Evolutionary conservation across 2,888 invertebrate genomes (phyloP), one percentile per base, ranked within the genome.

Genomic region (Synergus laeviventris): DNA sequence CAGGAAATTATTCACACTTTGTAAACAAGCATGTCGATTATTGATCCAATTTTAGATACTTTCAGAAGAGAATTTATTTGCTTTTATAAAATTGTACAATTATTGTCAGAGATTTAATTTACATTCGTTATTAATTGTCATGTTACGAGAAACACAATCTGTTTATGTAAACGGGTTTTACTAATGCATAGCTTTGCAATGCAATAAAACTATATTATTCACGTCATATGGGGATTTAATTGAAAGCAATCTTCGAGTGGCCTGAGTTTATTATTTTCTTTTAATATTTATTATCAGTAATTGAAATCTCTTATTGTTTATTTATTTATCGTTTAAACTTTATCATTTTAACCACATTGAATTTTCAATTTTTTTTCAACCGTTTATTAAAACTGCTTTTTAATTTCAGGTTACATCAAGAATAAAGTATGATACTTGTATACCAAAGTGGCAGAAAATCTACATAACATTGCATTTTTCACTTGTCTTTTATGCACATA

Each of bases 401-500:
- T 75, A 36, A 54, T 87, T 89, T 62, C 89, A 95, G 95, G 93
- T 95, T 16, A 92, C 93, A 76, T 91, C 92, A 9, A 91, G 95
- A 80, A 92, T 92, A n/a, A 95, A 94, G 84, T 96, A 94, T 86
- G 94, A 95, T 87, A 94, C 95, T 0, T 89, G 92, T 45, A 89
- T 95, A 3, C 94, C 95, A 0, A 82, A 90, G 0, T 95, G 95
- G 95, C 94, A 94, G 86, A 95, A 94, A 84, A 78, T 93, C 0
- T 96, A 96, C 86, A 91, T 95, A 7, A 88, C 93, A 0, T 83
- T 94, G 0, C 96, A 96, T 87, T 96, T 96, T 88, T 89, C 92
- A 38, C 91, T 95, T 2, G 93, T 94, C 0, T 89, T 95, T 45
- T 93, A 94, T 78, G 94, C 93, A 2, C 95, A 95, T 91, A 93